Evolutionary conservation across 1,140 invertebrate species (phyloP).

Genomic region (Trachymyrmex cornetzi): DNA sequence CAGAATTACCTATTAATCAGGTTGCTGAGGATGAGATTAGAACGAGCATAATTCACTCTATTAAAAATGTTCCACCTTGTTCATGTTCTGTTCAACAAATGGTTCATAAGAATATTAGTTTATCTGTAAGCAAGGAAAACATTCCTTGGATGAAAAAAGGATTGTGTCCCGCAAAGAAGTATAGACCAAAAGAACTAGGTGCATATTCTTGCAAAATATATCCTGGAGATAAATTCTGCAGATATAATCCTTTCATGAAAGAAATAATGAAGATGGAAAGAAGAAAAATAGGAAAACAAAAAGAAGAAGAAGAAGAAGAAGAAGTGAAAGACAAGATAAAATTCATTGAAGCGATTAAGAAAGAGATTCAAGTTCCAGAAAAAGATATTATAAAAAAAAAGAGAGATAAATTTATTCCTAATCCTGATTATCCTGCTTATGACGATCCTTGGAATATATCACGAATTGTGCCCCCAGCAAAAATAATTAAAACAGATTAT

Average conservation of each 20-base stretch:
- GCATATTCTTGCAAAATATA: conserved; percentile 72
- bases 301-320: conserved; percentile 20
- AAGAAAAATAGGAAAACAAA: conserved; percentile 36
- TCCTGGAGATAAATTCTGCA: conserved; percentile 71
- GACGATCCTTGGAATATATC: conserved; percentile 69
- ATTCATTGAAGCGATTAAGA: neutral
- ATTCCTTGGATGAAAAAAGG: conserved; percentile 69
- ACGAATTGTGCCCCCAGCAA: conserved; percentile 67
- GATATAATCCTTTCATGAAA: conserved; percentile 70
- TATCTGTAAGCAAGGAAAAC: conserved; percentile 55
- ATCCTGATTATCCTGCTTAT: conserved; percentile 65
- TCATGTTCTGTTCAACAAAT: conserved; percentile 72
- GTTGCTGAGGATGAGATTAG: conserved; percentile 74
- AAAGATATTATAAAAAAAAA: neutral
- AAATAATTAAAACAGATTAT: conserved; percentile 64
- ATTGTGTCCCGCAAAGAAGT: conserved; percentile 76
- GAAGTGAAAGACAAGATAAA: neutral
- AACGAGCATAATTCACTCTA: conserved; percentile 51
- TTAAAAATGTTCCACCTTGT: conserved; percentile 78
- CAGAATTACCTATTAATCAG: conserved; percentile 62
- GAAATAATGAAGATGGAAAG: conserved; percentile 46
- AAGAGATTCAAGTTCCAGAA: conserved; percentile 5
- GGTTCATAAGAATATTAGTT: conserved; percentile 49
- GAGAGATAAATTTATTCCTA: conserved; percentile 59
- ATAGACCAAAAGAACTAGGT: conserved; percentile 60